Base-by-base conservation (phyloP, 2,888 invertebrate genomes). In the Drosophila robusta region DNA sequence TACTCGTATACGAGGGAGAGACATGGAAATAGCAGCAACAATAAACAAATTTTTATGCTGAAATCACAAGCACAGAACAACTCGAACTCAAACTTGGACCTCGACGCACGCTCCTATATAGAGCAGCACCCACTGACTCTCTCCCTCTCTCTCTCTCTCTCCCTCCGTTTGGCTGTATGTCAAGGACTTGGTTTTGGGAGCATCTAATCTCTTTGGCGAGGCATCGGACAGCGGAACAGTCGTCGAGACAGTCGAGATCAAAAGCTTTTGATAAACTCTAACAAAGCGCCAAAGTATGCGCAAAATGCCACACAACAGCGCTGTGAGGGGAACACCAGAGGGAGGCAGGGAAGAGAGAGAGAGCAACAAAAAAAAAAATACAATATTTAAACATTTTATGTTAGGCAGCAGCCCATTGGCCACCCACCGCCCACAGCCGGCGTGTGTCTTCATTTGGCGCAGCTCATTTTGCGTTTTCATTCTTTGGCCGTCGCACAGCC, bases 391-490 rank as follows among this genome's bases (percentile, higher is more conserved):
- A 78, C 78, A 78, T 78, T 78, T 78, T 61, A 78, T 74, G 70
- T 70, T 65, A 47, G 57, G 39, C 67, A 1, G 9, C 36, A 7
- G 38, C 12, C 36, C 12, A 29, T 11, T 12, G 1, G 24, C 36
- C 34, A 3, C n/a, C 7, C 12, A 4, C 12, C 22, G 52, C 4
- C 16, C 24, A 47, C 56, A 50, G 12, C 8, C 36, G 26, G 41
- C 42, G 58, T 56, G 56, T 64, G 69, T 72, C 76, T 76, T 76
- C 76, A 76, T 76, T 76, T 76, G 76, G 49, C 72, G 77, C 61
- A 68, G 76, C 82, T 82, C 82, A 83, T 71, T 83, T 85, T 73
- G 82, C 75, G 77, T 70, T 82, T 75, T 58, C 75, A 79, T 85
- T 80, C 71, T 75, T 73, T 68, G 76, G 62, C 22, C 54, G 51